Percentiles rank a stretch among this genome's conserved stretches.
These are phyloP conservation scores for Tineola bisselliella DNA, from an alignment of 2,888 invertebrate genomes.

Conservation along the genomic window DNA sequence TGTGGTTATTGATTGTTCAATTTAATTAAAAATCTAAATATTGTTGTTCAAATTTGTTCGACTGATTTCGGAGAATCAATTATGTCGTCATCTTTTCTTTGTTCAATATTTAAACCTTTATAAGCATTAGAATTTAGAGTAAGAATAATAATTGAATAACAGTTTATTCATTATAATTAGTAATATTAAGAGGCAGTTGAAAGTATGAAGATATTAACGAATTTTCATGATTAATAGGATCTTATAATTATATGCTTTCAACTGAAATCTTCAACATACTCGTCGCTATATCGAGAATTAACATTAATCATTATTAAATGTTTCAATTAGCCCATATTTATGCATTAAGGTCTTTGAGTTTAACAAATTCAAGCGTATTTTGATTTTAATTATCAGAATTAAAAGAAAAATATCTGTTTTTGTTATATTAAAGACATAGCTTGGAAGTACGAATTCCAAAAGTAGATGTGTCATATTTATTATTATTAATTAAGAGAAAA, in stretches of 20 bases:
- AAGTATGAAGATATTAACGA: neutral
- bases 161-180: neutral
- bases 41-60: slow-evolving; percentile 38
- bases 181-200: neutral
- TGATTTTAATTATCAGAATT: neutral
- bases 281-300: neutral
- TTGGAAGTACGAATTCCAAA: neutral
- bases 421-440: neutral
- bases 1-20: slow-evolving; percentile 34
- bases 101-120: neutral
- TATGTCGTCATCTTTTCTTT: neutral
- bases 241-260: neutral
- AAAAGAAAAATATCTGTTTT: neutral
- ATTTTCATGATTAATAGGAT: neutral
- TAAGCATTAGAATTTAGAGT: neutral
- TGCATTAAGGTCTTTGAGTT: neutral
- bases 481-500: neutral
- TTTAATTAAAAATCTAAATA: slow-evolving; percentile 22
- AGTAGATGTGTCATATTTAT: neutral
- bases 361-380: neutral
- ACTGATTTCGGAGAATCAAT: slow-evolving; percentile 26
- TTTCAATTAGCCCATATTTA: slow-evolving; percentile 1
- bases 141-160: neutral
- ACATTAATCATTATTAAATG: neutral
- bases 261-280: neutral